Percentiles rank a stretch among this genome's conserved stretches.
Evolutionary conservation across 1,140 invertebrate species (phyloP).

Genomic region (Drosophila triauraria): DNA sequence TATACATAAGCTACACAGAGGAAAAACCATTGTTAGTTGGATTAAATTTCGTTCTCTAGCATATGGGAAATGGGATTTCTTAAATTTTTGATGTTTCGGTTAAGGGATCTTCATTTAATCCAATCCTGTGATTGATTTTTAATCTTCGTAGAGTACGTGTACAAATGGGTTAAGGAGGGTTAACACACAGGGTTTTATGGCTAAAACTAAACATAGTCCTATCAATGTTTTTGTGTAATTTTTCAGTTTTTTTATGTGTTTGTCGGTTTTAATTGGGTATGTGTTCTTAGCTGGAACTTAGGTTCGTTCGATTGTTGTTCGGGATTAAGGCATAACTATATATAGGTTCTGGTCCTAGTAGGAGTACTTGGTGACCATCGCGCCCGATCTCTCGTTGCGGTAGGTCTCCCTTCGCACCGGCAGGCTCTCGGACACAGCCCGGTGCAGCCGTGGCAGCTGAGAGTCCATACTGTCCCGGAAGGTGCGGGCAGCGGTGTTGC

Average conservation of each 20-base stretch:
- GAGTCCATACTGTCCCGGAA: conserved; percentile 88
- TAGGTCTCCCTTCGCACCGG: conserved; percentile 77
- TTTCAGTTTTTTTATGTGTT: conserved; percentile 24
- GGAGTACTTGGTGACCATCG: conserved; percentile 83
- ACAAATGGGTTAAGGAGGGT: conserved; percentile 38
- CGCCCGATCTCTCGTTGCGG: conserved; percentile 85
- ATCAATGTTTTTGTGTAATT: conserved; percentile 26
- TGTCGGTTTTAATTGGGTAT: conserved; percentile 14
- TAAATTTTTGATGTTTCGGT: background rate
- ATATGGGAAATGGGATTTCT: background rate
- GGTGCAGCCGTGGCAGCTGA: conserved; percentile 87
- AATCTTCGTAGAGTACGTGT: conserved; percentile 23
- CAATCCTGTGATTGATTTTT: background rate
- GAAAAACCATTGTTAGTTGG: conserved; percentile 1
- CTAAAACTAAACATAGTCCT: conserved; percentile 31
- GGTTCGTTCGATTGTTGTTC: conserved; percentile 35
- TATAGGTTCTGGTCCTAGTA: conserved; percentile 49
- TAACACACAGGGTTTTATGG: conserved; percentile 34
- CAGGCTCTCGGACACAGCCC: conserved; percentile 82
- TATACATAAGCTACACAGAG: conserved; percentile 31
- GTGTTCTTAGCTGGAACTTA: conserved; percentile 26
- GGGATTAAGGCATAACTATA: conserved; percentile 5
- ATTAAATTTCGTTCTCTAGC: background rate
- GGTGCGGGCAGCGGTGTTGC: conserved; percentile 86
- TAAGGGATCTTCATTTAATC: background rate